phyloP scores from a whole-genome alignment of 2,888 invertebrate genomes.

The Pyrochroa serraticornis region DNA sequence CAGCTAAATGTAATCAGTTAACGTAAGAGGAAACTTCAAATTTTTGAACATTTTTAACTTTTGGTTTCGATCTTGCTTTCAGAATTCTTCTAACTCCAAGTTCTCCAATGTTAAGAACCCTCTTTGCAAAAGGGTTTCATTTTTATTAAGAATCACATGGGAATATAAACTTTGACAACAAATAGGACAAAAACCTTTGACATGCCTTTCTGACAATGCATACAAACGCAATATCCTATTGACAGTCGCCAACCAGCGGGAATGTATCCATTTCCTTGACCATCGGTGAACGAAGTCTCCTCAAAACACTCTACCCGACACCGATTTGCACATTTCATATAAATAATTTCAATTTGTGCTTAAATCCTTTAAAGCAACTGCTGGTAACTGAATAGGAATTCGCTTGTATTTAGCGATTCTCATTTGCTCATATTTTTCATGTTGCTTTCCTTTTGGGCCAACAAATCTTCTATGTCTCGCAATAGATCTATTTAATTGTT shows the following conservation, averaged over 20 bases:
- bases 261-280: conserved; percentile 3
- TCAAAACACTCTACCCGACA: conserved; percentile 1
- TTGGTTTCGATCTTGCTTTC: conserved; percentile 17
- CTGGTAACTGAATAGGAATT: conserved; percentile 6
- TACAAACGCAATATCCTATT: conserved; percentile 12
- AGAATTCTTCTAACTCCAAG: neutral
- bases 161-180: too few species aligned
- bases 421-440: conserved; percentile 28
- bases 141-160: too few species aligned
- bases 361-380: neutral
- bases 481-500: conserved; percentile 36
- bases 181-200: too few species aligned
- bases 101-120: neutral
- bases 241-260: conserved; percentile 1
- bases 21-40: conserved; percentile 33
- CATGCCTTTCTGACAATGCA: neutral
- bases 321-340: conserved; percentile 14
- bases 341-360: conserved; percentile 20
- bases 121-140: too few species aligned
- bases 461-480: conserved; percentile 38
- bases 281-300: conserved; percentile 7
- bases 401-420: too few species aligned
- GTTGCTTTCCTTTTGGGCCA: conserved; percentile 39
- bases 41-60: conserved; percentile 11
- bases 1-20: conserved; percentile 29